phyloP scores from a whole-genome alignment of 2,797 vertebrate species.

The Scleropages formosus region DNA sequence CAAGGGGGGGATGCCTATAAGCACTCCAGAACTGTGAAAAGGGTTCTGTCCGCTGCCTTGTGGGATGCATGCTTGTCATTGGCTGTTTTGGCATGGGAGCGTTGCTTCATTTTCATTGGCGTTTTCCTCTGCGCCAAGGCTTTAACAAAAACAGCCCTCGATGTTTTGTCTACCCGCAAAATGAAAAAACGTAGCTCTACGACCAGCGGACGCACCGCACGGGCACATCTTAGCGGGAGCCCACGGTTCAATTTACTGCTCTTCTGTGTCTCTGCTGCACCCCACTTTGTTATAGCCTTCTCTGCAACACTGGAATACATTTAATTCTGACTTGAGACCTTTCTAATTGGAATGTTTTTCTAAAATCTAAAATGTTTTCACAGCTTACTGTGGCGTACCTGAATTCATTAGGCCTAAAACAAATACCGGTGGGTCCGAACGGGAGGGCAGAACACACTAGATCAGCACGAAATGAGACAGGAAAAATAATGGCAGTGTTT shows the following conservation, averaged over 20 bases:
- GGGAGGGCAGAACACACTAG: slow-evolving; percentile 46
- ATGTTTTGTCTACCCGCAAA: slow-evolving; percentile 33
- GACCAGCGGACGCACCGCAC: not conserved
- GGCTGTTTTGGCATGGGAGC: not conserved
- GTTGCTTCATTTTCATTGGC: not conserved
- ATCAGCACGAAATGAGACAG: slow-evolving; percentile 53
- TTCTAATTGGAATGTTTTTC: slow-evolving; percentile 53
- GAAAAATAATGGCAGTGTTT: slow-evolving; percentile 57
- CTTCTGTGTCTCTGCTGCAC: not conserved
- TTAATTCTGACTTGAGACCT: slow-evolving; percentile 43
- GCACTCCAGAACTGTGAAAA: too few species aligned
- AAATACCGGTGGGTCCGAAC: slow-evolving; percentile 55
- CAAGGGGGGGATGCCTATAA: too few species aligned
- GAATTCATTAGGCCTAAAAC: slow-evolving; percentile 65
- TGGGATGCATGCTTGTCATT: too few species aligned
- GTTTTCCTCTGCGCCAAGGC: not conserved
- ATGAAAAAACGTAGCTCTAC: slow-evolving; percentile 2
- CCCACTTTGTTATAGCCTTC: slow-evolving; percentile 33
- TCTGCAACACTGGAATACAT: slow-evolving; percentile 53
- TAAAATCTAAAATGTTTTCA: slow-evolving; percentile 42
- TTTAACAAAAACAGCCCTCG: slow-evolving; percentile 36
- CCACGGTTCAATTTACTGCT: not conserved
- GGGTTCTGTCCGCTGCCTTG: not conserved
- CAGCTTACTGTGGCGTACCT: slow-evolving; percentile 44
- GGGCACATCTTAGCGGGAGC: not conserved